Base-by-base conservation (phyloP, 2,888 invertebrate genomes). In the Dioctria rufipes region DNA sequence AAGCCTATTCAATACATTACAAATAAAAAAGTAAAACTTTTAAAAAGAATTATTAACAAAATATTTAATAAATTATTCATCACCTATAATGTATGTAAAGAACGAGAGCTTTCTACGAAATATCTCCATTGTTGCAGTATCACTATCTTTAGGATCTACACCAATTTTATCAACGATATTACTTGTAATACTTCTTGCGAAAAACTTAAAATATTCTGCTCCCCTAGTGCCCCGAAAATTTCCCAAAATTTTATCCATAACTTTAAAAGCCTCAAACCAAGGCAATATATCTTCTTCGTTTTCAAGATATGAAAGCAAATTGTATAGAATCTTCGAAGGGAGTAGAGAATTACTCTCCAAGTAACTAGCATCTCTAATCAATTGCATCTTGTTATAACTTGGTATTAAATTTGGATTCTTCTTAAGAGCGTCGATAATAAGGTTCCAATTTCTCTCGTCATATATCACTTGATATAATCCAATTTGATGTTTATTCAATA, bases 301-400 rank as follows among this genome's bases (percentile, higher is more conserved):
- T 13, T 73, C 58, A 73, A 73, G 71, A 3, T 9, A 54, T n/a
- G 25, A 40, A 3, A 54, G 58, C 51, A 73, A 54, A 8, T 73
- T 37, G 13, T 54, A 40, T 8, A 73, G 25, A 6, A 13, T 73
- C 9, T 39, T 54, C 2, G 42, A 13, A 4, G 71, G 4, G 25
- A 73, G 11, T 13, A 13, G 9, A 3, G n/a, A n/a, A 3, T 40
- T 5, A 5, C 8, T n/a, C 40, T 43, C 54, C 0, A 51, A 54
- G 8, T 40, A 51, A 5, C 54, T 40, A 11, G 95, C 92, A 86
- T 98, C 98, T 84, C 96, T 95, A 11, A 98, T 90, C 63, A 98
- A 90, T 86, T 98, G 96, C 0, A 96, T 96, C 63, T 97, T 90
- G 86, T 96, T 96, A 75, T 94, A 93, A 0, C 93, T 91, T 83